phyloP scores from a whole-genome alignment of 2,113 vertebrate genomes.

The Geococcyx californianus region DNA sequence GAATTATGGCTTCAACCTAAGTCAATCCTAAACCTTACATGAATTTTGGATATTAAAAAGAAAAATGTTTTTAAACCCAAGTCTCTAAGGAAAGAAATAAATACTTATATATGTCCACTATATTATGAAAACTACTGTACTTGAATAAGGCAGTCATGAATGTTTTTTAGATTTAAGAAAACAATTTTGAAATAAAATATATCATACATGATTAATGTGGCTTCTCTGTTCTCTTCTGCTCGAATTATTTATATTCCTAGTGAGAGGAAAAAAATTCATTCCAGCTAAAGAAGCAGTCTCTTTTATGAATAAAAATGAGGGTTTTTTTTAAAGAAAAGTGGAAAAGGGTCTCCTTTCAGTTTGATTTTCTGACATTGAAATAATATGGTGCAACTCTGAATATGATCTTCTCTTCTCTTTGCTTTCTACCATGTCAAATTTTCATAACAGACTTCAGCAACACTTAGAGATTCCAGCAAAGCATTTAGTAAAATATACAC shows the following conservation, averaged over 20 bases:
- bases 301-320: slow-evolving; percentile 62
- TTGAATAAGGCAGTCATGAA: slow-evolving; percentile 42
- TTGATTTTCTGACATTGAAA: slow-evolving; percentile 20
- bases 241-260: slow-evolving; percentile 69
- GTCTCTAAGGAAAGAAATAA: slow-evolving; percentile 64
- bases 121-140: slow-evolving; percentile 59
- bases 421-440: background rate
- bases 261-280: slow-evolving; percentile 44
- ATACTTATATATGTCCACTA: slow-evolving; percentile 65
- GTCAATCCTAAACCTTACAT: slow-evolving; percentile 67
- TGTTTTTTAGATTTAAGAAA: slow-evolving; percentile 71
- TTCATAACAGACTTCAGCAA: background rate
- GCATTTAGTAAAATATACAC: background rate
- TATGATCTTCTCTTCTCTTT: background rate
- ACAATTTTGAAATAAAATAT: slow-evolving; percentile 60
- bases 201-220: slow-evolving; percentile 63
- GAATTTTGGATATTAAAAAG: slow-evolving; percentile 69
- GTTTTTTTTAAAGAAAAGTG: background rate
- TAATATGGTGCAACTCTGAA: slow-evolving; percentile 9
- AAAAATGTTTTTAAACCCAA: slow-evolving; percentile 57
- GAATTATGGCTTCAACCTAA: slow-evolving; percentile 54
- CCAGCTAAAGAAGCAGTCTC: slow-evolving; percentile 53
- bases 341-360: slow-evolving; percentile 18
- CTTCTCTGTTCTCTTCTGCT: slow-evolving; percentile 65
- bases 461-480: background rate